Percentiles rank a stretch among this genome's conserved stretches.
phyloP scores from a whole-genome alignment of 2,797 vertebrate species.

The Neomorphus geoffroyi region DNA sequence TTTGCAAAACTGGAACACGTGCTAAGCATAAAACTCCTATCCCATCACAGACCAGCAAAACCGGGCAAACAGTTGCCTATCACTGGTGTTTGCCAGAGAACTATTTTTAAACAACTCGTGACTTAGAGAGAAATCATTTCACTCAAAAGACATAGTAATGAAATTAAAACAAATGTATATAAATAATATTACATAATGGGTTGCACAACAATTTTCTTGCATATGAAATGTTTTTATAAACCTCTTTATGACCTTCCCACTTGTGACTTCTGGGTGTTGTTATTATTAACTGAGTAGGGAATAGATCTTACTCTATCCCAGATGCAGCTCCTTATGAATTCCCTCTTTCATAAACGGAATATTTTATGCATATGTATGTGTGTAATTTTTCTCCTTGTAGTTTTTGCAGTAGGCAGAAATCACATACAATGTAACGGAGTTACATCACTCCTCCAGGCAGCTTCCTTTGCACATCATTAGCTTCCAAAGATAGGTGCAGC shows the following conservation, averaged over 20 bases:
- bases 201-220: slow-evolving; percentile 10
- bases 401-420: slow-evolving; percentile 34
- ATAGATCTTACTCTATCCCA: slow-evolving; percentile 24
- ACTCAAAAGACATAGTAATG: neutral
- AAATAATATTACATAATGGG: neutral
- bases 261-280: slow-evolving; percentile 44
- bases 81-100: neutral
- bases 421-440: neutral
- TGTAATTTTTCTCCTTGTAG: neutral
- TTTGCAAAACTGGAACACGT: neutral
- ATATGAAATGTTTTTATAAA: slow-evolving; percentile 48
- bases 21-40: neutral
- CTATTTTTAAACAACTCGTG: neutral
- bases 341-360: neutral
- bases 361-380: neutral
- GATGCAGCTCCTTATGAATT: slow-evolving; percentile 47
- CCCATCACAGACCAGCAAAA: neutral
- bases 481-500: neutral
- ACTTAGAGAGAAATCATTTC: neutral
- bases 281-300: slow-evolving; percentile 23
- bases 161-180: neutral
- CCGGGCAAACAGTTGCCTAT: neutral
- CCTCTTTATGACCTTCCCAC: slow-evolving; percentile 23
- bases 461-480: slow-evolving; percentile 29
- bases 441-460: neutral